Evolutionary conservation across 2,888 invertebrate genomes (phyloP).

Genomic region (Mesochorus sp.): DNA sequence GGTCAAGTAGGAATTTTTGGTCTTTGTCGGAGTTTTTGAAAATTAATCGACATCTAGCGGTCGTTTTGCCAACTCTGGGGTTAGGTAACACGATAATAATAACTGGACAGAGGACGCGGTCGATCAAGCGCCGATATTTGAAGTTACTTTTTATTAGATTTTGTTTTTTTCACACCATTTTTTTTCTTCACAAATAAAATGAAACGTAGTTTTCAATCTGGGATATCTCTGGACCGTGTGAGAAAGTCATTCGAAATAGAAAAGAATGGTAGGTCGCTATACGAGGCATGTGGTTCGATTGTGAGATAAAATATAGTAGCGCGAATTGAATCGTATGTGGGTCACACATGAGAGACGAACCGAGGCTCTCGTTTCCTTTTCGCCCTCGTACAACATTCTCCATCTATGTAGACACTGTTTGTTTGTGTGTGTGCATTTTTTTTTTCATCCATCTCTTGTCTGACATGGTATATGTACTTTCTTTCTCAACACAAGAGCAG

Average conservation of each 20-base stretch:
- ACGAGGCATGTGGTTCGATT: constrained; percentile 37
- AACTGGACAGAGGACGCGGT: neutral
- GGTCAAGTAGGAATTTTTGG: neutral
- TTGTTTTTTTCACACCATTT: neutral
- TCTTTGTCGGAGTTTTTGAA: neutral
- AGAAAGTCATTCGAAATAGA: constrained; percentile 13
- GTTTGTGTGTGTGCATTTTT: constrained; percentile 13
- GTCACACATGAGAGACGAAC: constrained; percentile 39
- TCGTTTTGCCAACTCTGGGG: neutral
- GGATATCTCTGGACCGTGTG: constrained; percentile 5
- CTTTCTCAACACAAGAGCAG: neutral
- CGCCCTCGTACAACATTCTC: neutral
- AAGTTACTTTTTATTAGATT: neutral
- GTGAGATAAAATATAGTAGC: constrained; percentile 27
- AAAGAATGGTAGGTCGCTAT: constrained; percentile 30
- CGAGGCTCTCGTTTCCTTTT: constrained; percentile 27
- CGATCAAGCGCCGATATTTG: neutral
- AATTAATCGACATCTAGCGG: constrained; percentile 22
- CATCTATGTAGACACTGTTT: neutral
- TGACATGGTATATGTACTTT: constrained; percentile 29
- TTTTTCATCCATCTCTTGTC: constrained; percentile 17
- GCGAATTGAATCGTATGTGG: constrained; percentile 45
- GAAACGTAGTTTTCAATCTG: constrained; percentile 3
- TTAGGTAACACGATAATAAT: neutral
- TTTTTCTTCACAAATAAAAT: constrained; percentile 9